phyloP scores from a whole-genome alignment of 2,113 vertebrate genomes.

The Dasyprocta punctata region DNA sequence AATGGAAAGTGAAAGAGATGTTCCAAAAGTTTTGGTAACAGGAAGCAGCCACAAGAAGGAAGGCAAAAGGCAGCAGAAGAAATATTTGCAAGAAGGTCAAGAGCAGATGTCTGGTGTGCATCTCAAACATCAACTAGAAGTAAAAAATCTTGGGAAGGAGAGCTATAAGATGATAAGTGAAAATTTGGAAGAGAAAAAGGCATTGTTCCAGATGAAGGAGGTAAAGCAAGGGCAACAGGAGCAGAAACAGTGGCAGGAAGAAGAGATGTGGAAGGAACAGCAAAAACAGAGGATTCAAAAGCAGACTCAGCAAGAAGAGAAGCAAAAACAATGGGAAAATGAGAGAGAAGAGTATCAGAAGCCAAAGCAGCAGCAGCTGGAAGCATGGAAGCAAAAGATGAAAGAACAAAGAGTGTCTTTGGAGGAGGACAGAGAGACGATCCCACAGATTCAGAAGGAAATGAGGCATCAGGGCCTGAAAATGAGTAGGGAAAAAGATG shows the following conservation, averaged over 20 bases:
- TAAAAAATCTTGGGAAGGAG: background rate
- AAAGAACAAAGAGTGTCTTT: background rate
- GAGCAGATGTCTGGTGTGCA: background rate
- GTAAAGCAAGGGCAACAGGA: background rate
- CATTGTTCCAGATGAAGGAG: background rate
- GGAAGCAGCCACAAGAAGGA: background rate
- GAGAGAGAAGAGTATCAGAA: background rate
- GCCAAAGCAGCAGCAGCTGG: background rate
- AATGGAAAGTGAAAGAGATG: slow-evolving; percentile 9
- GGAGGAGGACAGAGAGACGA: background rate
- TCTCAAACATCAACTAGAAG: background rate
- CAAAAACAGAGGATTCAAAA: background rate
- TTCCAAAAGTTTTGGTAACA: background rate
- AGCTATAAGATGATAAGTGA: background rate
- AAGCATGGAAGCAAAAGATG: background rate
- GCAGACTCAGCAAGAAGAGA: background rate
- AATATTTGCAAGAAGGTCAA: background rate
- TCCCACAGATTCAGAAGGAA: background rate
- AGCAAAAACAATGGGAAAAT: background rate
- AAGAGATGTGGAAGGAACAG: background rate
- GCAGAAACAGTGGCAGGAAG: slow-evolving; percentile 5
- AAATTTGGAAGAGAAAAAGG: background rate
- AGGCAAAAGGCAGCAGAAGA: background rate
- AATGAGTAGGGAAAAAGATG: background rate
- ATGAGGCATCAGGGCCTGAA: background rate